Conservation (phyloP, 1,140 invertebrate genomes). For the Ceratina calcarata region DNA sequence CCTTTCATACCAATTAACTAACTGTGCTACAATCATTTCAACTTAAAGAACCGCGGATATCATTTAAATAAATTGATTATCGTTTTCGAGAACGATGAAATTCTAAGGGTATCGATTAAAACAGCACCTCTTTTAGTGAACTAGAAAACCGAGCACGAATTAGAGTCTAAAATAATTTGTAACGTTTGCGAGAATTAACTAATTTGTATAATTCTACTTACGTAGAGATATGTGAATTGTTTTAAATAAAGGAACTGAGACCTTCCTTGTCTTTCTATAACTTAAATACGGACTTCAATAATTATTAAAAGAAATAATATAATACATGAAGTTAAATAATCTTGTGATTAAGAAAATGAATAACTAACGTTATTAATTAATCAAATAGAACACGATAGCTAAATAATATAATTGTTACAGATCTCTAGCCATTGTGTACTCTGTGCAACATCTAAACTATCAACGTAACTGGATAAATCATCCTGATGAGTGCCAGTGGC, state of each 20-base stretch:
- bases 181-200: too few species aligned
- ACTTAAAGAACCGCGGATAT: too few species aligned
- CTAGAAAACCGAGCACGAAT: too few species aligned
- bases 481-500: conserved; percentile 70
- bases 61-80: too few species aligned
- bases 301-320: too few species aligned
- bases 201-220: too few species aligned
- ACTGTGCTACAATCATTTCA: background rate
- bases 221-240: background rate
- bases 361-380: background rate
- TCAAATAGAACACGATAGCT: background rate
- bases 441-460: conserved; percentile 67
- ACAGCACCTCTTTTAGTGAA: too few species aligned
- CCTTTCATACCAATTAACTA: background rate
- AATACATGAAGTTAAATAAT: background rate
- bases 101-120: too few species aligned
- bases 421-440: conserved; percentile 67
- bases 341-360: background rate
- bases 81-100: too few species aligned
- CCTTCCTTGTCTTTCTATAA: background rate
- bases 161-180: too few species aligned
- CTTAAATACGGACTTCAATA: background rate
- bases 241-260: background rate
- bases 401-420: conserved; percentile 30
- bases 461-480: conserved; percentile 68